phyloP scores from a whole-genome alignment of 2,113 vertebrate species.

The Apodemus speciosus region DNA sequence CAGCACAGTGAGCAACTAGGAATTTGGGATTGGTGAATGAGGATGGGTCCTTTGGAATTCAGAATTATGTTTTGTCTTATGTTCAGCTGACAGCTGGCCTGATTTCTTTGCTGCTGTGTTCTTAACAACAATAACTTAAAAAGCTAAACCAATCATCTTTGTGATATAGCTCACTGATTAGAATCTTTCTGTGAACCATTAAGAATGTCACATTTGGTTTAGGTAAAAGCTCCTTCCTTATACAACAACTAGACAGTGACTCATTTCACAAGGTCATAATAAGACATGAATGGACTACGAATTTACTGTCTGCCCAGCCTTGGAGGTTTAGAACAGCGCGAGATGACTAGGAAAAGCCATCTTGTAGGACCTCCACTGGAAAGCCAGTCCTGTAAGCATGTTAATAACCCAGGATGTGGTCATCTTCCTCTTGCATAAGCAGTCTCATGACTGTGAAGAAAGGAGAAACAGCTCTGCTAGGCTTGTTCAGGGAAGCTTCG shows the following conservation, averaged over 20 bases:
- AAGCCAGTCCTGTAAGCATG: not conserved
- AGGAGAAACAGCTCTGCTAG: not conserved
- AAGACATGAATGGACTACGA: not conserved
- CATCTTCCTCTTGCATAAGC: not conserved
- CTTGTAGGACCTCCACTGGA: not conserved
- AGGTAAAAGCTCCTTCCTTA: constrained; percentile 48
- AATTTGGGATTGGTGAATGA: not conserved
- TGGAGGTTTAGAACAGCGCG: fast-evolving
- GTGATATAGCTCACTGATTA: constrained; percentile 57
- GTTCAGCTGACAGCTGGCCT: not conserved
- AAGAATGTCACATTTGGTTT: constrained; percentile 64
- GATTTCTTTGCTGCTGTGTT: constrained; percentile 56
- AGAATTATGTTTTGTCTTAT: not conserved
- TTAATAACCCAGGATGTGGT: not conserved
- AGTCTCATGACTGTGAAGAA: not conserved
- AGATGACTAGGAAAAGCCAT: not conserved
- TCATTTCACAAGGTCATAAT: constrained; percentile 34
- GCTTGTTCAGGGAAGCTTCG: not conserved
- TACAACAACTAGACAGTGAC: not conserved
- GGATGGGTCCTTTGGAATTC: constrained; percentile 17
- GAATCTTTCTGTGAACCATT: constrained; percentile 57
- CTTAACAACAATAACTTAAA: constrained; percentile 63
- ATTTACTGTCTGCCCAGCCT: not conserved
- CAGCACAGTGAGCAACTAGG: not conserved
- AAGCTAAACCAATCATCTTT: constrained; percentile 56